phyloP scores from a whole-genome alignment of 2,113 vertebrate species.

The Anoplopoma fimbria region DNA sequence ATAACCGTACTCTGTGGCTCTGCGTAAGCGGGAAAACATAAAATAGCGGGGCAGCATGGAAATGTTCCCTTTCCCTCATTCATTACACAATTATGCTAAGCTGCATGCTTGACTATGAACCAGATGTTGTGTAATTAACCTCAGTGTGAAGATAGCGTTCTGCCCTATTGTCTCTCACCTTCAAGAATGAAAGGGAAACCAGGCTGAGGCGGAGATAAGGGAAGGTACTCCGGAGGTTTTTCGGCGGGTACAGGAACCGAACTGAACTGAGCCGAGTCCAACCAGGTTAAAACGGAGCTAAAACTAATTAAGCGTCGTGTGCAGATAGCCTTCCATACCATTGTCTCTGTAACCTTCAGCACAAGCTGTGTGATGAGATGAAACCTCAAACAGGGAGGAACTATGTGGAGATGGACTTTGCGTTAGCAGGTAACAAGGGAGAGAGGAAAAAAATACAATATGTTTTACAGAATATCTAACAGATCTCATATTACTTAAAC shows the following conservation, averaged over 20 bases:
- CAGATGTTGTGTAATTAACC: slow-evolving; percentile 82
- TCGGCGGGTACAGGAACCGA: neutral
- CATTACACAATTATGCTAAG: slow-evolving; percentile 76
- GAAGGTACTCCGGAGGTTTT: slow-evolving; percentile 27
- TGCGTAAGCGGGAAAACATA: slow-evolving; percentile 26
- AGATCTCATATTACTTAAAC: neutral
- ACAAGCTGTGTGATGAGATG: neutral
- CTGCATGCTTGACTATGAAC: slow-evolving; percentile 53
- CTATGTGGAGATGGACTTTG: neutral
- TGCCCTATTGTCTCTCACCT: slow-evolving; percentile 73
- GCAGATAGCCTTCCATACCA: neutral
- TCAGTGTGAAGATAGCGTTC: slow-evolving; percentile 63
- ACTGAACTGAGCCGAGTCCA: neutral
- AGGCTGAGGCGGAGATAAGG: slow-evolving; percentile 48
- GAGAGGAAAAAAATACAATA: neutral
- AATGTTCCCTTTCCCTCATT: slow-evolving; percentile 61
- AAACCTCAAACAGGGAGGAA: neutral
- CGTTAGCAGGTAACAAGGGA: neutral
- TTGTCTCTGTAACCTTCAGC: slow-evolving; percentile 50
- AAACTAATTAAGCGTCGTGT: slow-evolving; percentile 35
- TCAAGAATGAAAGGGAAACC: slow-evolving; percentile 67
- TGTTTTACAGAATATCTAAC: neutral
- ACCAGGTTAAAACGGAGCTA: slow-evolving; percentile 20
- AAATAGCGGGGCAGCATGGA: slow-evolving; percentile 44
- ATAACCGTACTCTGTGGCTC: slow-evolving; percentile 13